Percentiles rank a stretch among this genome's conserved stretches.
Evolutionary conservation across 2,888 invertebrate species (phyloP).

Genomic region (Entomobrya proxima): DNA sequence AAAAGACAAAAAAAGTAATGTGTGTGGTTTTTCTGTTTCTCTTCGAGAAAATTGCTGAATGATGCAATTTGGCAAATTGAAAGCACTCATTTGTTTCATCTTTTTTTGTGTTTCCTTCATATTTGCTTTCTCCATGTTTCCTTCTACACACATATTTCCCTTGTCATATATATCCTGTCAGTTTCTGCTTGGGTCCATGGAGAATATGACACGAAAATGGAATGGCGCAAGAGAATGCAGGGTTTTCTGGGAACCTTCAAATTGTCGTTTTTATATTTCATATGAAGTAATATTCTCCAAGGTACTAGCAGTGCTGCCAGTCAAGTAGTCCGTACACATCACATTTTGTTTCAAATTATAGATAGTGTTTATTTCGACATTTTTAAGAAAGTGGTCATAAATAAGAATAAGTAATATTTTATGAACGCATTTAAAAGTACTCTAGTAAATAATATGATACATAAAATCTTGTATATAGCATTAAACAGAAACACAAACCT

Average conservation of each 20-base stretch:
- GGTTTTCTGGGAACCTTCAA: neutral
- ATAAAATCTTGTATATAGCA: neutral
- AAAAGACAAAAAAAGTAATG: slow-evolving; percentile 9
- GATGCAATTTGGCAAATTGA: slow-evolving; percentile 60
- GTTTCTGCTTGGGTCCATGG: neutral
- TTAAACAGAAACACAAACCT: neutral
- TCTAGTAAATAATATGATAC: neutral
- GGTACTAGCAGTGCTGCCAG: too few species aligned
- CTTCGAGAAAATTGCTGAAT: slow-evolving; percentile 55
- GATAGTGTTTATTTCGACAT: slow-evolving; percentile 13
- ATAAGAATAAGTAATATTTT: neutral
- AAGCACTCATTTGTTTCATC: slow-evolving; percentile 53
- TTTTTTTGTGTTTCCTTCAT: slow-evolving; percentile 13
- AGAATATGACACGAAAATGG: neutral
- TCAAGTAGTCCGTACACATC: neutral
- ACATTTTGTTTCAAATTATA: neutral
- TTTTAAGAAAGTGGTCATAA: neutral
- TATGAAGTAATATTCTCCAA: too few species aligned
- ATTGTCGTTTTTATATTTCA: neutral
- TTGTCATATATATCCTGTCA: slow-evolving; percentile 44
- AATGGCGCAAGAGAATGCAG: neutral
- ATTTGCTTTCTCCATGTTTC: neutral
- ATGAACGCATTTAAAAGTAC: neutral
- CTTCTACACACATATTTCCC: slow-evolving; percentile 25
- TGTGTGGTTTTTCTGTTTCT: slow-evolving; percentile 49